Percentiles rank a stretch among this genome's conserved stretches.
phyloP scores from a whole-genome alignment of 2,797 vertebrate species.

The Otolemur crassicaudatus region DNA sequence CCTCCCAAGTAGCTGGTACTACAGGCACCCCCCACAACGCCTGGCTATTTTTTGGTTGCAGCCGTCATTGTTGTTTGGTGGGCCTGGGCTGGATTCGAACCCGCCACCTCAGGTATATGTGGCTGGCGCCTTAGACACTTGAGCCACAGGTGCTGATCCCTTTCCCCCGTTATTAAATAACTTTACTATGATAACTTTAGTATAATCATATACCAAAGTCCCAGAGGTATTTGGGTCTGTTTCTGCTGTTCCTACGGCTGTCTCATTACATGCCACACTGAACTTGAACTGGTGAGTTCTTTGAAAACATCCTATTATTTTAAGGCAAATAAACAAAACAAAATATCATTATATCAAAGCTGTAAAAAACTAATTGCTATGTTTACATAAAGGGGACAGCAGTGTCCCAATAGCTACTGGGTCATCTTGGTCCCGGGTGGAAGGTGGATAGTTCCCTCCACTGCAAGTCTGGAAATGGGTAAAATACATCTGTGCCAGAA shows the following conservation, averaged over 20 bases:
- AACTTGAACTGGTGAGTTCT: neutral
- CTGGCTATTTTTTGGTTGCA: too few relatives aligned
- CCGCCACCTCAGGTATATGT: too few relatives aligned
- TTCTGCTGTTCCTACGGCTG: neutral
- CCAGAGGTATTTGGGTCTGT: neutral
- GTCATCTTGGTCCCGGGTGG: neutral
- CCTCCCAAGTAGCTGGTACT: too few relatives aligned
- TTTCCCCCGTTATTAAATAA: too few relatives aligned
- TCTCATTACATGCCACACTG: neutral
- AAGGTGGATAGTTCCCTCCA: neutral
- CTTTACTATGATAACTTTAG: too few relatives aligned
- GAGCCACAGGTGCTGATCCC: too few relatives aligned
- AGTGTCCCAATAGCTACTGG: neutral
- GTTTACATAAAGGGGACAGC: neutral
- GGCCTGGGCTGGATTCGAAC: too few relatives aligned
- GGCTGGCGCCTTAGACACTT: too few relatives aligned
- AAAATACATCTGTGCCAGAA: neutral
- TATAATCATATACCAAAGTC: neutral
- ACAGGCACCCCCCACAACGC: too few relatives aligned
- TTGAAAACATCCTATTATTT: conserved; percentile 14
- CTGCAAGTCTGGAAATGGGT: too few relatives aligned
- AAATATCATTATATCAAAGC: neutral
- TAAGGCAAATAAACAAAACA: neutral
- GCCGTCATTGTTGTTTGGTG: too few relatives aligned
- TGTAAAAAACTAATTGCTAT: neutral